Conservation (phyloP, 2,888 invertebrate genomes). For the Amblyjoppa proteus region DNA sequence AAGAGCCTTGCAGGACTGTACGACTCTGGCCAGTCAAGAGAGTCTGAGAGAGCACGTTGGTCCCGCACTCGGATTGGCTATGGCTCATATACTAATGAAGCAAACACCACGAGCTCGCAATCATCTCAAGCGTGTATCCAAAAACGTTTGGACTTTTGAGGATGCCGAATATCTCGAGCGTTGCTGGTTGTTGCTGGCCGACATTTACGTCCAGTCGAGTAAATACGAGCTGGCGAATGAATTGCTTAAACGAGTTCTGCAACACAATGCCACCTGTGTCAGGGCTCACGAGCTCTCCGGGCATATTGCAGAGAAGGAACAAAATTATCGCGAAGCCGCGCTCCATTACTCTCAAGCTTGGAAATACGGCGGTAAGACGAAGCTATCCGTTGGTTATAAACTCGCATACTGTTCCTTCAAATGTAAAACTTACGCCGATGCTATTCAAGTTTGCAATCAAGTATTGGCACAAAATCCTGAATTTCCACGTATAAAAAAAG, state of each 20-base stretch:
- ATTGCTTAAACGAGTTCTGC: slow-evolving; percentile 91
- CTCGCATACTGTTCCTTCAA: slow-evolving; percentile 97
- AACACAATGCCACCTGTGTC: slow-evolving; percentile 95
- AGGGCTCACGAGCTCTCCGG: slow-evolving; percentile 96
- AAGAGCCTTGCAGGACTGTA: slow-evolving; percentile 92
- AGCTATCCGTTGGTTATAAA: slow-evolving; percentile 96
- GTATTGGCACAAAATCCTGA: slow-evolving; percentile 93
- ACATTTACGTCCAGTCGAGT: slow-evolving; percentile 93
- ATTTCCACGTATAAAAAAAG: slow-evolving; percentile 96
- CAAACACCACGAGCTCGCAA: slow-evolving; percentile 96
- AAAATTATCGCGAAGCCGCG: slow-evolving; percentile 94
- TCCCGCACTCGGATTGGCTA: slow-evolving; percentile 93
- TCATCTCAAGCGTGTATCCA: slow-evolving; percentile 95
- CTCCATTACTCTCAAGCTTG: slow-evolving; percentile 94
- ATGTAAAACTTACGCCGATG: slow-evolving; percentile 94
- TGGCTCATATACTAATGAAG: slow-evolving; percentile 94
- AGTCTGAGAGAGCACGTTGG: slow-evolving; percentile 92
- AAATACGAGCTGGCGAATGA: slow-evolving; percentile 95
- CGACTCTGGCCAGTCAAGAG: slow-evolving; percentile 90
- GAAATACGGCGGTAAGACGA: slow-evolving; percentile 92
- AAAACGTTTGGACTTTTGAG: slow-evolving; percentile 96
- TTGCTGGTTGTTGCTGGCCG: slow-evolving; percentile 97
- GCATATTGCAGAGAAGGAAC: slow-evolving; percentile 95
- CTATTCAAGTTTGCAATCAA: slow-evolving; percentile 95
- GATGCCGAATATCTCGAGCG: slow-evolving; percentile 98